phyloP scores from a whole-genome alignment of 2,113 vertebrate genomes.

The Neotragus pygmaeus region DNA sequence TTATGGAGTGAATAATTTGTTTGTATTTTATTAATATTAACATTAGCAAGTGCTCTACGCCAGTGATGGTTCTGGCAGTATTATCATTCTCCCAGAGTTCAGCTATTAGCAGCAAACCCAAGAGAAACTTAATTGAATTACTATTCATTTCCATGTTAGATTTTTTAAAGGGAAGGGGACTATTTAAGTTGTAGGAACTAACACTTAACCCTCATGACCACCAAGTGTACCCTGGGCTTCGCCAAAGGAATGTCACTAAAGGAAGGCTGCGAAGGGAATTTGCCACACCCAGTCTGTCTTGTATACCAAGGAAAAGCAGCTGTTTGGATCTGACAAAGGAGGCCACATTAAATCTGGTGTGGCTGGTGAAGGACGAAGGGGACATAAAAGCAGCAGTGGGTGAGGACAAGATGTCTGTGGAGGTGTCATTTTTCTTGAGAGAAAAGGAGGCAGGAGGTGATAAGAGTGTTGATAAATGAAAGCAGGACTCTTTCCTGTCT shows the following conservation, averaged over 20 bases:
- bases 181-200: not conserved
- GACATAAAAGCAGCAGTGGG: accelerated
- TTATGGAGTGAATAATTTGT: not conserved
- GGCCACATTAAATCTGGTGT: too few relatives aligned
- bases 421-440: not conserved
- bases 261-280: too few relatives aligned
- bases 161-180: not conserved
- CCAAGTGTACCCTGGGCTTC: not conserved
- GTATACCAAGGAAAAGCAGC: not conserved
- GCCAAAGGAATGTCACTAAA: not conserved
- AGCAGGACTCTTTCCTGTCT: not conserved
- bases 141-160: not conserved
- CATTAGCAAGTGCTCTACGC: not conserved
- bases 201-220: not conserved
- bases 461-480: not conserved
- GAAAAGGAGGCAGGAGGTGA: not conserved
- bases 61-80: not conserved
- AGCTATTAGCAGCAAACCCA: not conserved
- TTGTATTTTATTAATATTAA: not conserved
- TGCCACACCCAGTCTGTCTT: not conserved
- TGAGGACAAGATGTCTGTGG: not conserved
- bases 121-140: not conserved
- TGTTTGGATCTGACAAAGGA: not conserved
- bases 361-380: not conserved
- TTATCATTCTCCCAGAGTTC: not conserved